Conservation (phyloP, 2,888 invertebrate species). For the Dolichopus griseipennis region DNA sequence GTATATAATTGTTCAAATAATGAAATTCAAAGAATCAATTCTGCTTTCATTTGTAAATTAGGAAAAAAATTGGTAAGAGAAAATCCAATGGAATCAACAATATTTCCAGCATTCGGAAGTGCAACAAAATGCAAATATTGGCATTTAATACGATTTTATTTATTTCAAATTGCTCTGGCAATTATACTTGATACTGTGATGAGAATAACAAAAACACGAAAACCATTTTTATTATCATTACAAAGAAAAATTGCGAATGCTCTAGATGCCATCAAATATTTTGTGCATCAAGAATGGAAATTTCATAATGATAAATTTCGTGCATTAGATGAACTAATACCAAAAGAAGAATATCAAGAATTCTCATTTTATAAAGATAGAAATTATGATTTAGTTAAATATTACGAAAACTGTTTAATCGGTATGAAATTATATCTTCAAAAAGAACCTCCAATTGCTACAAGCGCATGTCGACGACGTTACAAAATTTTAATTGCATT, state of each 20-base stretch:
- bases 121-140: conserved; percentile 51
- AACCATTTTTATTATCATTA: background rate
- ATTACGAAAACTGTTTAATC: background rate
- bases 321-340: conserved; percentile 21
- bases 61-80: conserved; percentile 46
- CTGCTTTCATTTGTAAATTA: conserved; percentile 52
- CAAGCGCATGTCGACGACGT: background rate
- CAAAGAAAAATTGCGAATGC: background rate
- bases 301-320: conserved; percentile 52
- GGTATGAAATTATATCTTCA: background rate
- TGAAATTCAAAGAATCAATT: conserved; percentile 56
- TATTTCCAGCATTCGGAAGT: conserved; percentile 58
- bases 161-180: background rate
- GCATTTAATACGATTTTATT: conserved; percentile 54
- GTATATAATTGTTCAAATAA: conserved; percentile 79
- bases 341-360: conserved; percentile 14
- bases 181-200: background rate
- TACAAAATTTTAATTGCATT: background rate
- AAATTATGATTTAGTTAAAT: background rate
- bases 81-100: conserved; percentile 58
- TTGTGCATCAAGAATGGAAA: conserved; percentile 23
- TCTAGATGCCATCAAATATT: background rate
- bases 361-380: background rate
- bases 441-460: background rate
- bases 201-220: background rate